Base-by-base conservation (phyloP, 2,797 vertebrate genomes). In the Huso huso region DNA sequence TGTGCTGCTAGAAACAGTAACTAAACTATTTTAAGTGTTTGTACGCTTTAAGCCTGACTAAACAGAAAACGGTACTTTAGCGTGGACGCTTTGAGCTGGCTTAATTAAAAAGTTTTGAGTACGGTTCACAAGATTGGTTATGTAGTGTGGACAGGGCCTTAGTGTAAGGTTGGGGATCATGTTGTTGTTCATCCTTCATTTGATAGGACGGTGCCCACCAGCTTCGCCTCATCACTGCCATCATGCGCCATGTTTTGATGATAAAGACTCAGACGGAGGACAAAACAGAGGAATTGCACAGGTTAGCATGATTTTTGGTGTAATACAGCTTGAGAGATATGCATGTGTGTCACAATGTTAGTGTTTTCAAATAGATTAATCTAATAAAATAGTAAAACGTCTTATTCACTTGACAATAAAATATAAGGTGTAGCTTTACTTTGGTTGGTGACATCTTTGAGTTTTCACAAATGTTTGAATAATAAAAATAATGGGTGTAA, bases 241-340 rank as follows among this genome's bases (percentile, higher is more conserved):
- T 97, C 82, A 88, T 98, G 77, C 93, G 95, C 76, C 92, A 96
- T 77, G 86, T 94, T 81, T 87, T 99, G 89, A 91, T 97, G 91
- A 87, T 92, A 52, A 89, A 73, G 82, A 93, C 93, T 59, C 93
- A 94, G 74, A 91, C 88, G 1, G 94, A 95, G 83, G 94, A 96
- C 63, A 98, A 96, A 88, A 98, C 95, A 0, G 96, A 99, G 79
- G 97, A 99, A 79, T 86, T 89, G 66, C 96, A 99, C 90, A 98
- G 97, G 97, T 98, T 76, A 66, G 92, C 84, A 70, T 10, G 52
- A 64, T 61, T 53, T 50, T 53, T 18, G 62, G 15, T 37, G 61
- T 10, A 23, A 62, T 58, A 58, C 55, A 58, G 12, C 12, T 58
- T 76, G 63, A n/a, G 58, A 75, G 59, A 70, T 52, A 13, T 70